Conservation (phyloP, 2,797 vertebrate genomes). For the Mormyrops attenuatus region DNA sequence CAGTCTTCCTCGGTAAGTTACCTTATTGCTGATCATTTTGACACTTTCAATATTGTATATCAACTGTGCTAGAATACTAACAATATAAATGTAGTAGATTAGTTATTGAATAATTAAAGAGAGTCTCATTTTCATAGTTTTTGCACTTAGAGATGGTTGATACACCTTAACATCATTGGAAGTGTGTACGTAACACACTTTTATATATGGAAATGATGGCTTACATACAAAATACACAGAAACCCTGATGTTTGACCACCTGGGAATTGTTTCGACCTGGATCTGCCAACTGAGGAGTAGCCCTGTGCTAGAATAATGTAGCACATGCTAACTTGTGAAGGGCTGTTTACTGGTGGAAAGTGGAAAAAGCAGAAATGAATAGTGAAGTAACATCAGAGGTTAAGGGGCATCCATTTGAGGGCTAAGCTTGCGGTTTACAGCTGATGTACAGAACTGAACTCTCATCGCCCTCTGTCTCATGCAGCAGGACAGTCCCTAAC, state of each 20-base stretch:
- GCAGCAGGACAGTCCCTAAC: neutral
- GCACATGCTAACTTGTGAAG: neutral
- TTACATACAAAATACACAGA: neutral
- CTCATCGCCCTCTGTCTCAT: neutral
- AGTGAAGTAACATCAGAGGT: neutral
- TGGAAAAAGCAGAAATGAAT: neutral
- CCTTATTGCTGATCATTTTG: neutral
- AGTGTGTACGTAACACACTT: neutral
- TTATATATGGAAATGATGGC: neutral
- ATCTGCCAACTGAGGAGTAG: neutral
- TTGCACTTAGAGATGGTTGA: neutral
- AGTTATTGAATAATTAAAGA: neutral
- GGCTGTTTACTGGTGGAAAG: neutral
- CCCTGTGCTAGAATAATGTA: neutral
- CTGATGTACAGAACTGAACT: neutral
- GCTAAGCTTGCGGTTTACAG: neutral
- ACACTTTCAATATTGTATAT: neutral
- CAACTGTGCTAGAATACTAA: neutral
- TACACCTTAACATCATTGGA: neutral
- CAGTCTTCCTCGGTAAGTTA: conserved; percentile 79
- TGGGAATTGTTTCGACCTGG: neutral
- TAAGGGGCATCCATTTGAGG: neutral
- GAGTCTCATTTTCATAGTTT: neutral
- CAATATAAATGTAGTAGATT: neutral
- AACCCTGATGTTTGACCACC: neutral